Percentiles rank a stretch among this genome's conserved stretches.
These are phyloP conservation scores for Spodoptera exigua DNA, from an alignment of 2,888 invertebrate genomes.

Conservation along the genomic window DNA sequence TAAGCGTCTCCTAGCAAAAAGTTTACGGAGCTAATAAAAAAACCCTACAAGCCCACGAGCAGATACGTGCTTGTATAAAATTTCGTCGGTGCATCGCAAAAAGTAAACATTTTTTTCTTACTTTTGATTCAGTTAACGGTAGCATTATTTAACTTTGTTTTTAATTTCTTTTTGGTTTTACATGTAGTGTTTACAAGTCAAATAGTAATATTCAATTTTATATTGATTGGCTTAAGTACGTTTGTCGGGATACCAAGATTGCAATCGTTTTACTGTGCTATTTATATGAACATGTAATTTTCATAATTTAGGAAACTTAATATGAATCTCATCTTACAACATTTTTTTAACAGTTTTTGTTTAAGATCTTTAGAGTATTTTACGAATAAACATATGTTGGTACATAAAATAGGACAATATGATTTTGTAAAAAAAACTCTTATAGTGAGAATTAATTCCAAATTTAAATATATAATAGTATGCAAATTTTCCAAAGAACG, in stretches of 20 bases:
- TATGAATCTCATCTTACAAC: too few species aligned
- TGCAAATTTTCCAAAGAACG: constrained; percentile 39
- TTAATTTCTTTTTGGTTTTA: constrained; percentile 26
- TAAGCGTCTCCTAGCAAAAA: constrained; percentile 36
- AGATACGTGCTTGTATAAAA: constrained; percentile 41
- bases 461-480: constrained; percentile 13
- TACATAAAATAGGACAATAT: constrained; percentile 14
- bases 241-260: too few species aligned
- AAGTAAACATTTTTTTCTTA: constrained; percentile 34
- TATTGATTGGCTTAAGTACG: too few species aligned
- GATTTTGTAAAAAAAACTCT: not conserved
- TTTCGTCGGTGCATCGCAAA: constrained; percentile 33
- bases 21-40: constrained; percentile 27
- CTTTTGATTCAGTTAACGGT: constrained; percentile 30
- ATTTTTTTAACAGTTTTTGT: too few species aligned
- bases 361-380: too few species aligned
- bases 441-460: constrained; percentile 2
- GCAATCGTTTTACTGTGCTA: too few species aligned
- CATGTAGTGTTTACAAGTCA: not conserved
- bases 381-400: too few species aligned
- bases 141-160: constrained; percentile 22
- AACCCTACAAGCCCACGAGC: constrained; percentile 22
- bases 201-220: too few species aligned
- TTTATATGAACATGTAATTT: too few species aligned
- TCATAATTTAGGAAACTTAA: too few species aligned